Conservation (phyloP, 2,113 vertebrate genomes). For the Mola mola region DNA sequence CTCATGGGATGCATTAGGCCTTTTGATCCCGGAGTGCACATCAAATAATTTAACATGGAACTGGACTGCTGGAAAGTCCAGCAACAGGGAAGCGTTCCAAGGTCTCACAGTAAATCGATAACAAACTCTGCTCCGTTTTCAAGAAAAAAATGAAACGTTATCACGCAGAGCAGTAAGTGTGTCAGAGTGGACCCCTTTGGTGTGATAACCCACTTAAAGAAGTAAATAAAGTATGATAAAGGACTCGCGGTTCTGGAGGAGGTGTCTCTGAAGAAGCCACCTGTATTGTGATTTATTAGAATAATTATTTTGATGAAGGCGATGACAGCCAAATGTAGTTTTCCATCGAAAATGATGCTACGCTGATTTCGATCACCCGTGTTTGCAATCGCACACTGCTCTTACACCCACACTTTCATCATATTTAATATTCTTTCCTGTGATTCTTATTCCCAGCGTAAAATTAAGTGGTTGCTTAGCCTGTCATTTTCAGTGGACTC, state of each 20-base stretch:
- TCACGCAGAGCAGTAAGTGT: conserved; percentile 51
- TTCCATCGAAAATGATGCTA: conserved; percentile 14
- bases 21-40: conserved; percentile 73
- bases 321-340: conserved; percentile 19
- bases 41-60: conserved; percentile 67
- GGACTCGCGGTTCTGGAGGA: conserved; percentile 28
- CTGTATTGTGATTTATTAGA: conserved; percentile 30
- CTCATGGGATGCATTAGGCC: conserved; percentile 56
- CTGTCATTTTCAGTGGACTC: not conserved
- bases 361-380: conserved; percentile 12
- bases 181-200: conserved; percentile 60
- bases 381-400: conserved; percentile 2
- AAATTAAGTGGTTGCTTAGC: not conserved
- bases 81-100: conserved; percentile 21
- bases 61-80: conserved; percentile 27
- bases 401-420: conserved; percentile 22
- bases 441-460: conserved; percentile 6
- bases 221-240: conserved; percentile 52
- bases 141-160: conserved; percentile 37
- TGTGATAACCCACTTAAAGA: conserved; percentile 55
- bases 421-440: conserved; percentile 21
- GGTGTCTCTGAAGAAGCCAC: conserved; percentile 26
- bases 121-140: conserved; percentile 18
- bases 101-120: conserved; percentile 33
- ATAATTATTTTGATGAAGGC: conserved; percentile 33